Evolutionary conservation across 2,888 invertebrate species (phyloP).

Genomic region (Willowsia nigromaculata): DNA sequence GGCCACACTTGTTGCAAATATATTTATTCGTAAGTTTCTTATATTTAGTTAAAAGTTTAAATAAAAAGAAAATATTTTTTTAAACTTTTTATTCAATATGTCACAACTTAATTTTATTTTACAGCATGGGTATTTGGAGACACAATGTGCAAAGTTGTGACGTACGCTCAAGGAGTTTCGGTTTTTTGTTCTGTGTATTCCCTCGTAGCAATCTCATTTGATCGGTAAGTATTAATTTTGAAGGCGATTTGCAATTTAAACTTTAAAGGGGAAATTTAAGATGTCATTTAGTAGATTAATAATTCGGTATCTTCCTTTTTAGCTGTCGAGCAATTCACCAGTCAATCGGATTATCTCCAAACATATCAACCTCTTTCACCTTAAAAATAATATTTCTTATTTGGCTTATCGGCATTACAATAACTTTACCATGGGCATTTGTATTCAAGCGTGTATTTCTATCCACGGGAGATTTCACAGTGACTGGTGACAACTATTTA

Average conservation of each 20-base stretch:
- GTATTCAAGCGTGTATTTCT: background rate
- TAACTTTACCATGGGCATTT: background rate
- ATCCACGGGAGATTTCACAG: background rate
- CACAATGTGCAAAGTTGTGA: background rate
- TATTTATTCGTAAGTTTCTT: background rate
- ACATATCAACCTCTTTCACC: background rate
- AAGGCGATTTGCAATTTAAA: too few species aligned
- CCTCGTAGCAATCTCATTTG: background rate
- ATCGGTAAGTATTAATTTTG: too few species aligned
- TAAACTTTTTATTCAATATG: background rate
- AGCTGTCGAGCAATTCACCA: slow-evolving; percentile 2
- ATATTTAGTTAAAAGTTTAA: background rate
- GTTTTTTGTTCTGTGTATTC: background rate
- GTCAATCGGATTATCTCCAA: background rate
- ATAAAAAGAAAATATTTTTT: background rate
- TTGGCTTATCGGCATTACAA: background rate
- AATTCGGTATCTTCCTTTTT: too few species aligned
- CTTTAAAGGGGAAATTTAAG: background rate
- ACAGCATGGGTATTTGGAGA: background rate
- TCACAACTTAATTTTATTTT: too few species aligned
- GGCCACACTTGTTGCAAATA: slow-evolving; percentile 87
- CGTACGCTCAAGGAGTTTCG: background rate
- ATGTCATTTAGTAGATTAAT: too few species aligned
- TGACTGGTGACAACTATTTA: background rate
- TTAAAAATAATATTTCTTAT: background rate